These are phyloP conservation scores for Caenorhabditis angaria DNA, from an alignment of 2,888 invertebrate species.

Conservation along the genomic window DNA sequence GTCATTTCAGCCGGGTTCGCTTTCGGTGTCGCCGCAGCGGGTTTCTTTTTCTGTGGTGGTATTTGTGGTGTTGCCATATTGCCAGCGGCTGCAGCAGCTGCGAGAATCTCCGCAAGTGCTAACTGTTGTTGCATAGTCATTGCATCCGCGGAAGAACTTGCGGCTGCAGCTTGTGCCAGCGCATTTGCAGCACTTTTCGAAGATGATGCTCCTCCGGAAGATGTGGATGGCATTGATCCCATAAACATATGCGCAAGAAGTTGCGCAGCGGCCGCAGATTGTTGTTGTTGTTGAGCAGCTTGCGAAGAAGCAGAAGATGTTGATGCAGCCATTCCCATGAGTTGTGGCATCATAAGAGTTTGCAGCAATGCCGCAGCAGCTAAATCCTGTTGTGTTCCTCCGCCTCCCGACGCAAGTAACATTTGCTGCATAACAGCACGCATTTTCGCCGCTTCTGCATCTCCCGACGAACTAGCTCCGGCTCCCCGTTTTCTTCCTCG, in stretches of 20 bases:
- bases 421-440: conserved; percentile 65
- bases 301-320: conserved; percentile 4
- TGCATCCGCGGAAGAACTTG: background rate
- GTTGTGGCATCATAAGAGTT: conserved; percentile 33
- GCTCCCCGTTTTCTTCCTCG: conserved; percentile 1
- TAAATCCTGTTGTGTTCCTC: background rate
- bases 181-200: conserved; percentile 6
- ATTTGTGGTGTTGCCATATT: conserved; percentile 17
- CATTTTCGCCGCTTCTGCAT: conserved; percentile 56
- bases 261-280: conserved; percentile 14
- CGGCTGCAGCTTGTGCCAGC: conserved; percentile 10
- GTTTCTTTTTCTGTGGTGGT: conserved; percentile 1
- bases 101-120: conserved; percentile 13
- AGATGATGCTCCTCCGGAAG: conserved; percentile 9
- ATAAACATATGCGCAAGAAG: conserved; percentile 13
- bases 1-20: conserved; percentile 17
- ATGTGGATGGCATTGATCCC: conserved; percentile 9
- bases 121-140: conserved; percentile 14
- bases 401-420: conserved; percentile 35
- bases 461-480: background rate
- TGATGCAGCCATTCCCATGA: conserved; percentile 6
- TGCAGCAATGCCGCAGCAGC: conserved; percentile 29
- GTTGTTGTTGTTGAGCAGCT: conserved; percentile 13
- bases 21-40: conserved; percentile 13
- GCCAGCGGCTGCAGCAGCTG: conserved; percentile 1